Evolutionary conservation across 2,888 invertebrate genomes (phyloP), one percentile per base, ranked within the genome.

Genomic region (Machimus atricapillus): DNA sequence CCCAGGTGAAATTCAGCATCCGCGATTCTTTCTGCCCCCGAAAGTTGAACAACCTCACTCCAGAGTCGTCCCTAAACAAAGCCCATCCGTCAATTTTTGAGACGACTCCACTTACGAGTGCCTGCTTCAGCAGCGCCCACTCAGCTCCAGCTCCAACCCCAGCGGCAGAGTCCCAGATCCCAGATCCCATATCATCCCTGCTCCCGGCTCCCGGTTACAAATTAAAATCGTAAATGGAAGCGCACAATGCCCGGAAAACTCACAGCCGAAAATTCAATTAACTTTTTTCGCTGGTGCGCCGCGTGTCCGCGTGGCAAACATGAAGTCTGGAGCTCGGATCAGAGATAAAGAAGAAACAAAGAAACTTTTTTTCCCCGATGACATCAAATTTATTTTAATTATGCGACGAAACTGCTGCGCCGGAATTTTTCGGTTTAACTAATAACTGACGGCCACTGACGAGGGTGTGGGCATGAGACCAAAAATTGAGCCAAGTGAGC

Each of bases 241-340:
- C 58, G 58, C 19, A 82, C 82, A 82, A 82, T 82, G 82, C 58
- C 82, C 82, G 82, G 82, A 82, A 82, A 82, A 46, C 56, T 58
- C 34, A 58, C 37, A 58, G 82, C 56, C 82, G 58, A 82, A 82
- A 82, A 82, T 82, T 82, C 82, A 82, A 82, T 82, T 82, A 82
- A 58, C 34, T 82, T 82, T 56, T 82, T 58, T 66, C 23, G 27
- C 23, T 66, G 23, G 66, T 66, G 66, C 14, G 66, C 66, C 66
- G 66, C 66, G 66, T 66, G 66, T 82, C 58, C 37, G 58, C 82
- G 46, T 78, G 46, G 23, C 78, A 43, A 78, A 37, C 40, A 40
- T 78, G 37, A 46, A 27, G 66, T 66, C 78, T 78, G 78, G 78
- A 40, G 8, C 34, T 40, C 8, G 34, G 77, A 37, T 40, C 34